A percentile compares a stretch with the other conserved stretches of the same genome.
phyloP scores from a whole-genome alignment of 2,797 vertebrate species.

The Pagetopsis macropterus region DNA sequence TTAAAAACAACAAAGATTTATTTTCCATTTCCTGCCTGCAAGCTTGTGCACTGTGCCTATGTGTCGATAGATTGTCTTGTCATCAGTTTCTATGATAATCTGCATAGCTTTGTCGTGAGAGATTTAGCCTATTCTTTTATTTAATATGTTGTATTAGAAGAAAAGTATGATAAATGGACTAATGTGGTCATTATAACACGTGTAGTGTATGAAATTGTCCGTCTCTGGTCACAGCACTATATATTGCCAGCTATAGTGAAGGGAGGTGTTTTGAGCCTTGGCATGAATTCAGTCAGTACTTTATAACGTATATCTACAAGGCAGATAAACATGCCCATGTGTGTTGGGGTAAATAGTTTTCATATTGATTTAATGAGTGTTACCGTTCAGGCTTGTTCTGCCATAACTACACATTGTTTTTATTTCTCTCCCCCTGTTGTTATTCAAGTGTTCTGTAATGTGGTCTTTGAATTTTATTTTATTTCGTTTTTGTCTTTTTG shows the following conservation, averaged over 20 bases:
- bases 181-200: slow-evolving; percentile 79
- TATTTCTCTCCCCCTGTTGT: slow-evolving; percentile 55
- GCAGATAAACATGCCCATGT: slow-evolving; percentile 66
- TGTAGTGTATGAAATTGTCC: slow-evolving; percentile 77
- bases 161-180: slow-evolving; percentile 77
- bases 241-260: slow-evolving; percentile 72
- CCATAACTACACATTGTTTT: slow-evolving; percentile 55
- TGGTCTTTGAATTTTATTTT: slow-evolving; percentile 51
- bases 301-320: slow-evolving; percentile 70
- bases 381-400: slow-evolving; percentile 61
- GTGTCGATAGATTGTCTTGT: slow-evolving; percentile 93
- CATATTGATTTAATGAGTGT: slow-evolving; percentile 64
- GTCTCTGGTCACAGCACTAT: slow-evolving; percentile 77
- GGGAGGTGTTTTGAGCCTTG: slow-evolving; percentile 70
- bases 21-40: slow-evolving; percentile 89
- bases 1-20: slow-evolving; percentile 66
- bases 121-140: slow-evolving; percentile 84
- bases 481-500: slow-evolving; percentile 67
- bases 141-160: slow-evolving; percentile 79
- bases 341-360: slow-evolving; percentile 56
- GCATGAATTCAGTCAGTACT: slow-evolving; percentile 79
- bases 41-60: slow-evolving; percentile 99
- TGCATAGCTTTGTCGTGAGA: slow-evolving; percentile 94
- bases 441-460: slow-evolving; percentile 76
- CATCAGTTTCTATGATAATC: slow-evolving; percentile 91